Evolutionary conservation across 2,797 vertebrate genomes (phyloP), one percentile per base, ranked within the genome.

Genomic region (Eulemur mongoz): DNA sequence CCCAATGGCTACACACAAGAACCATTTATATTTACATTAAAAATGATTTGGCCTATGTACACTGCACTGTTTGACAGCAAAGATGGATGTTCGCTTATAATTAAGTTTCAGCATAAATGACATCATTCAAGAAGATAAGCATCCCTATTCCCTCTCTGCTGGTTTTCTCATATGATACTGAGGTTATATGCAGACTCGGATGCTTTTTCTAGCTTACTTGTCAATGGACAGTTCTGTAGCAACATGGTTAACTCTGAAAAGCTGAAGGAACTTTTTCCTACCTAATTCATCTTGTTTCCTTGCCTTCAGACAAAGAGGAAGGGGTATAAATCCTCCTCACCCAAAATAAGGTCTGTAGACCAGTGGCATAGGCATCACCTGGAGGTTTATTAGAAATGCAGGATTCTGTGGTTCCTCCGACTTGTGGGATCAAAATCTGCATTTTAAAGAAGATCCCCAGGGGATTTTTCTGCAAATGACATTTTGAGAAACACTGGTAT

Each of bases 1-100:
- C 93, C 96, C 65, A 96, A 93, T 0, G 95, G 96, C 91, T 94
- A 92, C 12, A 76, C 92, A 96, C 83, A 72, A 96, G 96, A 96
- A 87, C 96, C 92, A 96, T 97, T 97, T 97, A 92, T 96, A 98
- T 98, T 97, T 98, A 97, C 96, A 97, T 98, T 98, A 98, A 97
- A 97, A 96, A 96, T 98, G 92, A 97, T 97, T 98, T 97, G 96
- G 96, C 87, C 97, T 97, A 90, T 97, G 95, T 98, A 94, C 95
- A 97, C 97, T 63, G 52, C 93, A 93, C 97, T 97, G 93, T 97
- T 98, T 97, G 98, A 97, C 97, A 98, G 95, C 87, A 86, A 97
- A 98, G 96, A 98, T 97, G 90, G 94, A 97, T 98, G 96, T 97
- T 97, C 94, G 3, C 91, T 96, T 94, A 98, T 97, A 98, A 97